phyloP scores from a whole-genome alignment of 2,888 invertebrate species.

The Lasioglossum vierecki region DNA sequence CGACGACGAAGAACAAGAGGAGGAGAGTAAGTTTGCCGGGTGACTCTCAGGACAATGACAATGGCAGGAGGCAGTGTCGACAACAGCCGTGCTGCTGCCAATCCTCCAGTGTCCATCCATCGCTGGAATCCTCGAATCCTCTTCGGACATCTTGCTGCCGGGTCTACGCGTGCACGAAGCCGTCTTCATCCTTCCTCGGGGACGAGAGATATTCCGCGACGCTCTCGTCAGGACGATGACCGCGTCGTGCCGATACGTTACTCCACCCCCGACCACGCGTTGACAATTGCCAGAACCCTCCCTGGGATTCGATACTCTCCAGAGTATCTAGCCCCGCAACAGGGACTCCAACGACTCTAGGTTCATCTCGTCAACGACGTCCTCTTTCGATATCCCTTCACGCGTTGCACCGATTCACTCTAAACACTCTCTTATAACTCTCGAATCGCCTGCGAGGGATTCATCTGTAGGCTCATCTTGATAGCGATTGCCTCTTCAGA shows the following conservation, averaged over 20 bases:
- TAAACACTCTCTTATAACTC: background rate
- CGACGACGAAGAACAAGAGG: background rate
- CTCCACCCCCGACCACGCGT: background rate
- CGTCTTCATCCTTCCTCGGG: constrained; percentile 37
- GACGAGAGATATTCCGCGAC: background rate
- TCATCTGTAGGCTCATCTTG: background rate
- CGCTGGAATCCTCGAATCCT: constrained; percentile 1
- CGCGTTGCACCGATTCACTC: background rate
- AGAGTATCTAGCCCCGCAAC: background rate
- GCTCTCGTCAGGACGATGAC: background rate
- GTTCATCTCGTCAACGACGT: background rate
- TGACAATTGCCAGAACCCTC: background rate
- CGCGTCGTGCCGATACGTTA: background rate
- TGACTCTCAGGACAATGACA: constrained; percentile 37
- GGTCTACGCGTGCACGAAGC: constrained; percentile 47
- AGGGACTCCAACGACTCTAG: background rate
- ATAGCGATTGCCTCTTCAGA: background rate
- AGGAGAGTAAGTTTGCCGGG: background rate
- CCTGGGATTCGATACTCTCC: background rate
- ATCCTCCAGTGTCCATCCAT: background rate
- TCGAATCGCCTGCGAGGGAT: background rate
- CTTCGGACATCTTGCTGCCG: constrained; percentile 13
- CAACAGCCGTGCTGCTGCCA: background rate
- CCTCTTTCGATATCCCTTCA: background rate
- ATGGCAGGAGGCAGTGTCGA: constrained; percentile 15